A percentile compares a stretch with the other conserved stretches of the same genome.
Evolutionary conservation across 2,113 vertebrate genomes (phyloP).

Genomic region (Pyxicephalus adspersus): DNA sequence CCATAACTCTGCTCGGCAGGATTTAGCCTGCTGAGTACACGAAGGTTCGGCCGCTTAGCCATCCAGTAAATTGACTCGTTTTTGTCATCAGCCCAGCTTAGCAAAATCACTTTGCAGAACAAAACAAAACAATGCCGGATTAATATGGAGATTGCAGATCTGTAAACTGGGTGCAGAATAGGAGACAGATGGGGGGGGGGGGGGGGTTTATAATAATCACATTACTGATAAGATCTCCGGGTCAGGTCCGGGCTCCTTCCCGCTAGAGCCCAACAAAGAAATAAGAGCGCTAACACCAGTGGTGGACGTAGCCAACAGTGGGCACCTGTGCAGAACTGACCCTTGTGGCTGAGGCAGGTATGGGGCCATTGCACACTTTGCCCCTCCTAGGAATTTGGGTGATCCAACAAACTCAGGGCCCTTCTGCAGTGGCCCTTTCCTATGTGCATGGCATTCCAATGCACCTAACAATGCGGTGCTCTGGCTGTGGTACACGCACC

Average conservation of each 20-base stretch:
- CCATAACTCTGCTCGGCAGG: slow-evolving; percentile 82
- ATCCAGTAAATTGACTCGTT: slow-evolving; percentile 80
- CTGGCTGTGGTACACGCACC: no score
- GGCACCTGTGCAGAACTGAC: no score
- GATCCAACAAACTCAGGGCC: no score
- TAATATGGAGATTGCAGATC: slow-evolving; percentile 60
- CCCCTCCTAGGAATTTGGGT: no score
- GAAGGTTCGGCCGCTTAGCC: slow-evolving; percentile 80
- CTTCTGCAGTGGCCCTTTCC: no score
- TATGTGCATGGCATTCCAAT: no score
- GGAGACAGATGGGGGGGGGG: slow-evolving; percentile 9
- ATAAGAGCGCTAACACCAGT: no score
- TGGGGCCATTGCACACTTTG: no score
- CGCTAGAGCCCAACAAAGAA: no score
- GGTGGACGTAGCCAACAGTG: no score
- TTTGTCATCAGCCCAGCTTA: slow-evolving; percentile 82
- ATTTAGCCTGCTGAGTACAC: slow-evolving; percentile 85
- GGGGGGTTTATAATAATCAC: slow-evolving; percentile 45
- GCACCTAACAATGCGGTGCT: no score
- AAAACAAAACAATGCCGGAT: slow-evolving; percentile 75
- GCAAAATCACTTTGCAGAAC: slow-evolving; percentile 85
- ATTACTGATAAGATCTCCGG: not conserved
- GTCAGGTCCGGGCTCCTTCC: no score
- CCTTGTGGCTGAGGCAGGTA: not conserved
- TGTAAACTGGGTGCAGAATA: not conserved